Evolutionary conservation across 2,797 vertebrate species (phyloP), one percentile per base, ranked within the genome.

Genomic region (Cephalopachus bancanus): DNA sequence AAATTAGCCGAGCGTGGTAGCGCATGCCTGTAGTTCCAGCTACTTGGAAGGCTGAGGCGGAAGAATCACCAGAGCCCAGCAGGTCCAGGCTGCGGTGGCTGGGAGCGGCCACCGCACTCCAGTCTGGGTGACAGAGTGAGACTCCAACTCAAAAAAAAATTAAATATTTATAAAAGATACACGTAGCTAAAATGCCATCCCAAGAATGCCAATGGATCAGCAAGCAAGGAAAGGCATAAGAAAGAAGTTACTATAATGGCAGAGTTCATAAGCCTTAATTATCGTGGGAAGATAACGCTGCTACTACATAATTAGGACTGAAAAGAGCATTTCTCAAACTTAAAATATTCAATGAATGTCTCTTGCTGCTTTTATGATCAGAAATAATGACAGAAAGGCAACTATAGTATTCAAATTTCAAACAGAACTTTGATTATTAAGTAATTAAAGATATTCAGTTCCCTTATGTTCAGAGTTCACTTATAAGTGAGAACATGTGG

Each of bases 251-350:
- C 22, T 83, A 24, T 44, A 80, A 74, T n/a, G 37, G 44, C n/a
- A 91, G 75, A 74, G 20, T 60, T 49, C 74, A 24, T n/a, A 91
- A 69, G n/a, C 44, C 22, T 91, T 89, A 91, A 80, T 67, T 69
- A 79, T 30, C 28, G 62, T 17, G 7, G 53, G 44, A 91, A 30
- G 30, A 83, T 44, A 53, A 20, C 1, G 2, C 57, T 76, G 17
- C 16, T 49, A 7, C 78, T 33, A 64, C 5, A 69, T 11, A 81
- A 17, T 62, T 53, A 71, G 19, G 19, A 28, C 24, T 79, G 28
- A 5, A 72, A 79, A 91, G 16, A 64, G 4, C n/a, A 65, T n/a
- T 22, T 76, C 10, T 78, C 17, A 8, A 55, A 74, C 24, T 55
- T 49, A 37, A 7, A 16, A 0, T 65, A 55, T 76, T 86, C 24